A percentile compares a stretch with the other conserved stretches of the same genome.
These are phyloP conservation scores for Nomia melanderi DNA, from an alignment of 1,140 invertebrate genomes.

Conservation along the genomic window DNA sequence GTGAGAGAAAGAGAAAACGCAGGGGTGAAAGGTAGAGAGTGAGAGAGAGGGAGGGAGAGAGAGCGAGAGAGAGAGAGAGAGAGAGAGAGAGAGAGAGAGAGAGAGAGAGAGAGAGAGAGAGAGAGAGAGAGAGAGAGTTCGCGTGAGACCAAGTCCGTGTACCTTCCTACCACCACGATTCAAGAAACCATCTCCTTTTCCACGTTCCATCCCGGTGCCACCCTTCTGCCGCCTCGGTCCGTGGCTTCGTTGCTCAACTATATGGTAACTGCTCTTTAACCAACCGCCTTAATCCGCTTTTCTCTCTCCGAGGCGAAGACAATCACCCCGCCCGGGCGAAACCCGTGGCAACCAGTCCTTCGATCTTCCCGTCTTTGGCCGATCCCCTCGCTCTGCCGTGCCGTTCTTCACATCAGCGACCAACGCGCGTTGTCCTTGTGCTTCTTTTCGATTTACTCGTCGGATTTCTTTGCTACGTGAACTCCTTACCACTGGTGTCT, in stretches of 20 bases:
- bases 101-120: neutral
- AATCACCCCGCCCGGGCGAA: constrained; percentile 60
- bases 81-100: neutral
- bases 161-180: constrained; percentile 40
- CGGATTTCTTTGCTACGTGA: constrained; percentile 21
- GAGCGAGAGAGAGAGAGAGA: neutral
- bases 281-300: constrained; percentile 76
- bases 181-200: constrained; percentile 62
- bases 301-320: constrained; percentile 66
- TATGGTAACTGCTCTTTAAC: constrained; percentile 77
- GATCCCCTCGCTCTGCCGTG: constrained; percentile 9
- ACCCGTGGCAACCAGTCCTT: constrained; percentile 26
- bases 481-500: neutral
- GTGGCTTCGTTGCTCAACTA: constrained; percentile 67
- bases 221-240: constrained; percentile 41
- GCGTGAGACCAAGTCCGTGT: constrained; percentile 42
- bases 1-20: neutral
- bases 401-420: neutral
- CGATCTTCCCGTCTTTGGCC: constrained; percentile 49
- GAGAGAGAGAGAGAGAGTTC: neutral
- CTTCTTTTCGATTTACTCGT: constrained; percentile 13
- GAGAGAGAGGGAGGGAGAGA: neutral
- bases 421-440: neutral
- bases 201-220: constrained; percentile 16
- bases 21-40: no score